These are phyloP conservation scores for Hylaeus anthracinus DNA, from an alignment of 1,140 invertebrate species.

Conservation along the genomic window DNA sequence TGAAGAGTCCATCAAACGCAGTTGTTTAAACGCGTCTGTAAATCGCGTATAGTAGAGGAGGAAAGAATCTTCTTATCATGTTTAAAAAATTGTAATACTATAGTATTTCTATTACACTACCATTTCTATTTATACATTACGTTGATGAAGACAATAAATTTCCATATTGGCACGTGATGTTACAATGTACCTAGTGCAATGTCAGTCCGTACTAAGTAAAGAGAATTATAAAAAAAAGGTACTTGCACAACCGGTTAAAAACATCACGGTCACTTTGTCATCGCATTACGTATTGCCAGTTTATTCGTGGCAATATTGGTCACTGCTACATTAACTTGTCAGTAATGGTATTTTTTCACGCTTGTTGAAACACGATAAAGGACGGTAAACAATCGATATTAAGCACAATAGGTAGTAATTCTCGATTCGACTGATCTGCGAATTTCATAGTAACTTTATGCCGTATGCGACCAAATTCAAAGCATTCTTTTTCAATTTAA, in stretches of 20 bases:
- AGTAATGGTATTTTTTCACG: constrained; percentile 4
- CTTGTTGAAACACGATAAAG: neutral
- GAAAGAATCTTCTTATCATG: no score
- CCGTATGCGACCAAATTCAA: no score
- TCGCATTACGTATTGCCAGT: constrained; percentile 39
- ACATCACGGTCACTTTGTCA: constrained; percentile 30
- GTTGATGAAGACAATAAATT: neutral
- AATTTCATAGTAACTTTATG: no score
- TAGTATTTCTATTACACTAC: no score
- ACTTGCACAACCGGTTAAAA: constrained; percentile 37
- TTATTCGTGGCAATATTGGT: constrained; percentile 57
- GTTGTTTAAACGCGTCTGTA: no score
- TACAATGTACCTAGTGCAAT: neutral
- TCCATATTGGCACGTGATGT: neutral
- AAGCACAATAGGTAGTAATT: neutral
- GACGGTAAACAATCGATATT: neutral
- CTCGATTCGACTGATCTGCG: no score
- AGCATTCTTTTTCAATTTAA: no score
- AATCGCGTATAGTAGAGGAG: no score
- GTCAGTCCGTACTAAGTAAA: neutral
- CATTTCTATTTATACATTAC: no score
- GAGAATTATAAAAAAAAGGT: neutral
- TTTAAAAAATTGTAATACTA: no score
- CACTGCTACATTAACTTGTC: constrained; percentile 14
- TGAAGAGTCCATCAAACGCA: no score